Base-by-base conservation (phyloP, 2,113 vertebrate genomes). In the Rhinogobius similis region DNA sequence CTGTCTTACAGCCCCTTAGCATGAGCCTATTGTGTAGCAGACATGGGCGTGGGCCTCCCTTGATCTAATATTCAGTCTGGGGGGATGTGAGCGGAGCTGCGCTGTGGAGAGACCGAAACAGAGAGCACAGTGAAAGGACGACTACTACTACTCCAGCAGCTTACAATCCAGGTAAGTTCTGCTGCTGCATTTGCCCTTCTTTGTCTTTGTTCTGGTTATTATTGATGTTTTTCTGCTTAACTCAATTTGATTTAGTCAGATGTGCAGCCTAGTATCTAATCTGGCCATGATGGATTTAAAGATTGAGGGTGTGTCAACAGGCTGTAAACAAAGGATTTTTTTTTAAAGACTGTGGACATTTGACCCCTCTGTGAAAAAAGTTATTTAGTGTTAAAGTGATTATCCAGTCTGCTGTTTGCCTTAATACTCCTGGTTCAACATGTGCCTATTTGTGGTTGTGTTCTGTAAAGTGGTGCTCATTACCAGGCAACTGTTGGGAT, bases 301-400 rank as follows among this genome's bases (percentile, higher is more conserved):
- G 74, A 46, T 62, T 59, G 83, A 91, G 92, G 92, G 92, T 86
- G 91, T 93, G 92, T 92, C 91, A 88, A 84, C 81, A 85, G 73
- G 78, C 86, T 78, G 68, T 82, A 83, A 86, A 93, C 90, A 92
- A 93, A 92, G 85, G 82, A 75, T 84, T 82, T 78, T 10, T 66
- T 73, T 41, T 58, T 12, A 2, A 11, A 41, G 67, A 62, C 20
- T 38, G 32, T 21, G 52, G 38, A 13, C 44, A 73, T 24, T 29
- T 74, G 39, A 74, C 41, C 12, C 12, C 0, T 68, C 24, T 29
- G 13, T 59, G 26, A 48, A 10, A 20, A 53, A 50, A 0, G 53
- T 68, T 76, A 64, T 58, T 68, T 59, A 7, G 5, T 27, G n/a
- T 8, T 41, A 72, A 65, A 79, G 53, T 32, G 39, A 71, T 36